Base-by-base conservation (phyloP, 2,113 vertebrate species). In the Jacana jacana region DNA sequence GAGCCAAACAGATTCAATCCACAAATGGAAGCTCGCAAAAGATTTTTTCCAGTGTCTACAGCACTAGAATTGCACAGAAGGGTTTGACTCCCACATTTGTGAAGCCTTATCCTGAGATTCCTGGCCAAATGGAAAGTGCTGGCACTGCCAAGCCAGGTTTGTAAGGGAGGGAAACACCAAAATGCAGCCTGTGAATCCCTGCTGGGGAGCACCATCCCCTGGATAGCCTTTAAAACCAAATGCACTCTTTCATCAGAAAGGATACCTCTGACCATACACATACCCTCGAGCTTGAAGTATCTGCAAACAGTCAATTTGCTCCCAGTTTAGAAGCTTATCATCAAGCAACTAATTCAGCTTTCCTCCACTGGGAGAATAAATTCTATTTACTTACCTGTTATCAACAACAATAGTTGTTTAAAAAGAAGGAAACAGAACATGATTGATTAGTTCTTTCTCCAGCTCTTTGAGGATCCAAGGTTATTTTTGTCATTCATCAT, bases 311-410 rank as follows among this genome's bases (percentile, higher is more conserved):
- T 20, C 69, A 70, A 64, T 97, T 80, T 96, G 39, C 42, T 87
- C 72, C 61, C 51, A 51, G 78, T 44, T 14, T 70, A 58, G 71
- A 77, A 72, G 69, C 68, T 96, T 95, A 90, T 96, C 80, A 88
- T 92, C 69, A 91, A 48, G 61, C 89, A 95, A n/a, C 81, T 94
- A 91, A 93, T 91, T 89, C 81, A 92, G 77, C 55, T 78, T 81
- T 85, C 40, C 49, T 95, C 65, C 68, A 28, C 72, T 20, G 86
- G 80, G 93, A 96, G 73, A 90, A 92, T 90, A 93, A 94, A 93
- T 95, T 91, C 76, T 88, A 94, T 96, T 96, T 92, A 72, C 89
- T 89, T 70, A 95, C 93, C 87, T 95, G 91, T 95, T 95, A 97
- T 95, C 96, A 91, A 89, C 49, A 91, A 70, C 54, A 87, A 61